These are phyloP conservation scores for Perdix hodgsoniae DNA, from an alignment of 2,797 vertebrate species.

Conservation along the genomic window DNA sequence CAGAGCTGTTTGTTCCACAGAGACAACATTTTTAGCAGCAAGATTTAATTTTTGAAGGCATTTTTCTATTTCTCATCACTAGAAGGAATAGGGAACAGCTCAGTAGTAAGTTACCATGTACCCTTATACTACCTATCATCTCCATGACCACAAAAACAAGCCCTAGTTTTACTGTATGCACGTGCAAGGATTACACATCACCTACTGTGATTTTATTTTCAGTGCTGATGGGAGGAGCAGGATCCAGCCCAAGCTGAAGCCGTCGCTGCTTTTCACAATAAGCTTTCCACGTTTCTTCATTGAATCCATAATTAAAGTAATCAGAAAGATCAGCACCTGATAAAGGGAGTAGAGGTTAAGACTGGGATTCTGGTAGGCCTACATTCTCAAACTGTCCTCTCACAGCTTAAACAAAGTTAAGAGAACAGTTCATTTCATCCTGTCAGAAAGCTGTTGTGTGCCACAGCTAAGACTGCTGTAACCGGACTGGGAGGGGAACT, in stretches of 20 bases:
- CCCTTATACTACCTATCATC: neutral
- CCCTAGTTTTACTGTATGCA: neutral
- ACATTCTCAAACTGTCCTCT: neutral
- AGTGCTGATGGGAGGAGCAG: constrained; percentile 65
- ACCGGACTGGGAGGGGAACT: neutral
- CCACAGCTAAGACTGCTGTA: neutral
- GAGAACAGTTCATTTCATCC: neutral
- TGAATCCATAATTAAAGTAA: constrained; percentile 85
- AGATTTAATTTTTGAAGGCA: neutral
- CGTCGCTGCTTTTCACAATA: constrained; percentile 84
- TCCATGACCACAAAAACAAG: neutral
- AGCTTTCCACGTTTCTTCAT: constrained; percentile 83
- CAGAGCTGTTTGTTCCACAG: neutral
- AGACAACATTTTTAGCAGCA: neutral
- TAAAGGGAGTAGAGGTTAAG: neutral
- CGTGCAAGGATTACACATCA: neutral
- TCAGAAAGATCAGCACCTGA: constrained; percentile 84
- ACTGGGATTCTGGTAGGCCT: neutral
- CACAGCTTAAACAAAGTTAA: neutral
- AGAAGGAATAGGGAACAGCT: neutral
- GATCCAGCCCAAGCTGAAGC: constrained; percentile 81
- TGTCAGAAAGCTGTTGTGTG: neutral
- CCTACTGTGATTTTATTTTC: constrained; percentile 82
- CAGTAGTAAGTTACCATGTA: neutral
- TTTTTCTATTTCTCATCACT: neutral